phyloP scores from a whole-genome alignment of 2,888 invertebrate genomes.

The Microplitis manilae region DNA sequence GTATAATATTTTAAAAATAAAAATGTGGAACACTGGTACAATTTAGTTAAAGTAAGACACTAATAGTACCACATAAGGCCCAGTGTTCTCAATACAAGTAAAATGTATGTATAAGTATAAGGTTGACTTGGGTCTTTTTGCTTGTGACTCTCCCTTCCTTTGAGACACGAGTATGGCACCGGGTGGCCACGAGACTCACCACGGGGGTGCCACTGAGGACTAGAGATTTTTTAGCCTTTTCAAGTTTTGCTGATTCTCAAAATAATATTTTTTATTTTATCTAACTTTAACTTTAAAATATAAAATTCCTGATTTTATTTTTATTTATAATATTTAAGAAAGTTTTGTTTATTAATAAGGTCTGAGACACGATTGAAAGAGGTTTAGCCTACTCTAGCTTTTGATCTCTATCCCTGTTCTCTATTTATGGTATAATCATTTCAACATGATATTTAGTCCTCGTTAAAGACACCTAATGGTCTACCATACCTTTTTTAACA shows the following conservation, averaged over 20 bases:
- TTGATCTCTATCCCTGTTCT: constrained; percentile 43
- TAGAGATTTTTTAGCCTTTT: neutral
- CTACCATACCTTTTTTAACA: constrained; percentile 30
- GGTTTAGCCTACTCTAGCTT: constrained; percentile 28
- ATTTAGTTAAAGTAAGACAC: too few relatives aligned
- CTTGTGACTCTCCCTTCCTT: constrained; percentile 38
- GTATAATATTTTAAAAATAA: too few relatives aligned
- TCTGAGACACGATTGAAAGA: constrained; percentile 40
- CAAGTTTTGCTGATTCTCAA: neutral
- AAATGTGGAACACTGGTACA: too few relatives aligned
- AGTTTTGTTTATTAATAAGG: constrained; percentile 11
- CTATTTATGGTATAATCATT: constrained; percentile 60
- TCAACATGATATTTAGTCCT: constrained; percentile 51
- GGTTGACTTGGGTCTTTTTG: constrained; percentile 55
- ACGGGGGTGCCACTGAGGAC: constrained; percentile 53
- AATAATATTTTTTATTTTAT: too few relatives aligned
- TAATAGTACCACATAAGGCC: too few relatives aligned
- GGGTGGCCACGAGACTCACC: constrained; percentile 65
- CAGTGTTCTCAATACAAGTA: too few relatives aligned
- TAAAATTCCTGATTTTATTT: constrained; percentile 4
- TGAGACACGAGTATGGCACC: constrained; percentile 55
- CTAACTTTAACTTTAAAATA: too few relatives aligned
- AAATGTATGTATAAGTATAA: constrained; percentile 35
- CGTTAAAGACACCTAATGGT: constrained; percentile 48
- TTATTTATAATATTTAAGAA: neutral